Percentiles rank a stretch among this genome's conserved stretches.
Conservation (phyloP, 2,113 vertebrate genomes). For the Xerus inauris region DNA sequence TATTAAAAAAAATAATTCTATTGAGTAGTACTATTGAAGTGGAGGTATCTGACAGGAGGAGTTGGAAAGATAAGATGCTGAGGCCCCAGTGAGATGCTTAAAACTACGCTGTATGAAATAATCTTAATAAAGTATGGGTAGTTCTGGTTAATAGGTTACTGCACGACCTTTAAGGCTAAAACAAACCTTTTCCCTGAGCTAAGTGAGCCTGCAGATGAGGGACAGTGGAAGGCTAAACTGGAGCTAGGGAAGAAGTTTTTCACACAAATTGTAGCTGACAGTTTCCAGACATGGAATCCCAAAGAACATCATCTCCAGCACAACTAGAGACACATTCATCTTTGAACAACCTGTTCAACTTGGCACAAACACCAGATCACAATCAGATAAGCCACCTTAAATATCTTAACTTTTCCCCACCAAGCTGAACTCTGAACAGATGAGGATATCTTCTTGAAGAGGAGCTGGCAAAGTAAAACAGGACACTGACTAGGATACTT, state of each 20-base stretch:
- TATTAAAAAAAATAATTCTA: no score
- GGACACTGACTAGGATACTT: background rate
- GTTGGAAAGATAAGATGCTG: background rate
- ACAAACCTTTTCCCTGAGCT: background rate
- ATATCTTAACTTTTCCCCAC: background rate
- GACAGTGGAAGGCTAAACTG: background rate
- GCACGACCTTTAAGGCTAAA: background rate
- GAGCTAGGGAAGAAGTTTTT: background rate
- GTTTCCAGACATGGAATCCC: background rate
- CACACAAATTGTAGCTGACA: background rate
- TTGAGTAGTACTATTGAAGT: background rate
- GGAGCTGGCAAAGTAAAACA: background rate
- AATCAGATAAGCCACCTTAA: background rate
- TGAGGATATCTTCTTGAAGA: background rate
- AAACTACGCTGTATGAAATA: background rate
- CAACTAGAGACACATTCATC: background rate
- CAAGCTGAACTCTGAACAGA: background rate
- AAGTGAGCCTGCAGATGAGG: background rate
- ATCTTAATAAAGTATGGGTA: background rate
- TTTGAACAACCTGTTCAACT: background rate
- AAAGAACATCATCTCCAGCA: slow-evolving; percentile 16
- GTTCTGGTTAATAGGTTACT: background rate
- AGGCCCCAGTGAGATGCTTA: background rate
- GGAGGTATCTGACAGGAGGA: background rate
- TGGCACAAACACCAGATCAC: background rate